Conservation (phyloP, 2,888 invertebrate species). For the Lepidocyrtoides sp. region DNA sequence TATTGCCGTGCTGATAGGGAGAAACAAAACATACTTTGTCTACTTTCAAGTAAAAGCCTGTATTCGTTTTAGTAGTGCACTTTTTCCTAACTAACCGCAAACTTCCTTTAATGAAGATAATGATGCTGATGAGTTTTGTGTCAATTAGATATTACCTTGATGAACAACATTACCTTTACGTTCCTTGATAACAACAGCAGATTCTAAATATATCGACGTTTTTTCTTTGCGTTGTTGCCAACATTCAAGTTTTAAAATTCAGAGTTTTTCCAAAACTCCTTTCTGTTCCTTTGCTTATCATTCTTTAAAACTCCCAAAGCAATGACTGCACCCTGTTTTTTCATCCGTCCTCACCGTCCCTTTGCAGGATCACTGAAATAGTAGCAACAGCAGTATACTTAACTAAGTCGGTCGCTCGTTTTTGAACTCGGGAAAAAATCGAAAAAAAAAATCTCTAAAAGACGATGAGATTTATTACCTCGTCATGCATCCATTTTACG, state of each 20-base stretch:
- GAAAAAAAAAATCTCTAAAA: conserved; percentile 37
- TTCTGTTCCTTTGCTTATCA: too few species aligned
- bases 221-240: too few species aligned
- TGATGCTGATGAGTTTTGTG: conserved; percentile 57
- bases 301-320: too few species aligned
- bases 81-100: conserved; percentile 17
- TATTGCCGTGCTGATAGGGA: too few species aligned
- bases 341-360: background rate
- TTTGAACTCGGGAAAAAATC: conserved; percentile 12
- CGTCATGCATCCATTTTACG: conserved; percentile 61
- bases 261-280: too few species aligned
- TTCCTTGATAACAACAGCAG: background rate
- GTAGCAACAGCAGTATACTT: background rate
- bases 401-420: background rate
- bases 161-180: background rate
- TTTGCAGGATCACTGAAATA: background rate
- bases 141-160: conserved; percentile 22
- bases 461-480: conserved; percentile 69
- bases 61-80: too few species aligned
- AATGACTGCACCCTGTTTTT: background rate
- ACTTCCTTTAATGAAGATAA: conserved; percentile 78
- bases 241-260: too few species aligned
- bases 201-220: conserved; percentile 27
- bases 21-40: background rate
- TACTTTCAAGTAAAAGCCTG: too few species aligned